Evolutionary conservation across 1,140 invertebrate species (phyloP), one percentile per base, ranked within the genome.

Genomic region (Ceratina australensis): DNA sequence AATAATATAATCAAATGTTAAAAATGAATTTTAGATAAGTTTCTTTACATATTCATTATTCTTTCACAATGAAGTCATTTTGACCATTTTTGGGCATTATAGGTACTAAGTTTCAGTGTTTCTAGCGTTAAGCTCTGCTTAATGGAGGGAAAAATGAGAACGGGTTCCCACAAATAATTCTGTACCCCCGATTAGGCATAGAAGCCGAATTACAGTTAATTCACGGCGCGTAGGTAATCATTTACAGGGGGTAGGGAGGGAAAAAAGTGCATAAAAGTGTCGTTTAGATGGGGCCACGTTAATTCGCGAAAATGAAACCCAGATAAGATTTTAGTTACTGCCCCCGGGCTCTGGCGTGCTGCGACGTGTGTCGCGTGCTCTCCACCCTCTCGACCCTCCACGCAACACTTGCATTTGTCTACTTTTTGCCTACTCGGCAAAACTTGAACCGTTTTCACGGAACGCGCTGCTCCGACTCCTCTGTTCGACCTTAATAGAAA

Each of bases 331-430:
- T 59, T 33, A 68, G n/a, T 68, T 75, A 49, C 59, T 33, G 42
- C 64, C 7, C 64, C 3, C 13, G n/a, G 18, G 8, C 42, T 20
- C 20, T 67, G 42, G 72, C 63, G 64, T 67, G 33, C 33, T 7
- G n/a, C 33, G 72, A 66, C 12, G 50, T 59, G 72, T 68, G 64
- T 75, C 64, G 73, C 73, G 54, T 75, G 73, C 15, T 50, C 26
- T 24, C 1, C 15, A 15, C 57, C 1, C 15, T 10, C 57, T 42
- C n/a, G 7, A 42, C n/a, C 33, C 18, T 67, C 57, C 64, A 67
- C 73, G 65, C 73, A 59, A 75, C 42, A 49, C 18, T 75, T 68
- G 26, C 73, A 59, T 68, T 59, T 75, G 73, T 68, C n/a, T 49
- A 24, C 52, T 68, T 59, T 67, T 75, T 20, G 3, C 56, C 15